These are phyloP conservation scores for Xylota sylvarum DNA, from an alignment of 2,888 invertebrate genomes.

Conservation along the genomic window DNA sequence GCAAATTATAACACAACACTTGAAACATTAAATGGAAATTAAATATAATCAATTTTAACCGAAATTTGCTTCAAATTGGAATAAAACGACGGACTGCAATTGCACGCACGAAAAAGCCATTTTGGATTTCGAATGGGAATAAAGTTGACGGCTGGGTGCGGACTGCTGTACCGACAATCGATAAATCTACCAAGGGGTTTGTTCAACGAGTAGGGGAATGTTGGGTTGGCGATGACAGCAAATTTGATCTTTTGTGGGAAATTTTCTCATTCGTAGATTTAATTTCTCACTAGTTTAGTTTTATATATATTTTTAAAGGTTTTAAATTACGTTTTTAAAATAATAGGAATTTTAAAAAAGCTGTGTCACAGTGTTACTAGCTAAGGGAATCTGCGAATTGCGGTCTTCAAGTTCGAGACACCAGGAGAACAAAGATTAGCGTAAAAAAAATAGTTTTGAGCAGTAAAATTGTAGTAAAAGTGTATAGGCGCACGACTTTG, in stretches of 20 bases:
- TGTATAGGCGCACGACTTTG: no score
- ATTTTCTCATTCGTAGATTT: neutral
- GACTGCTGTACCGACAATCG: slow-evolving; percentile 59
- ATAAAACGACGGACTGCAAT: slow-evolving; percentile 18
- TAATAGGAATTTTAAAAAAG: no score
- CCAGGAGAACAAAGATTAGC: no score
- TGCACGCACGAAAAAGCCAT: slow-evolving; percentile 60
- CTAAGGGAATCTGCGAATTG: no score
- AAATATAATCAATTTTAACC: neutral
- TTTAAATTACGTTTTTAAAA: no score
- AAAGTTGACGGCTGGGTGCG: slow-evolving; percentile 21
- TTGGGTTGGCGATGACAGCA: neutral
- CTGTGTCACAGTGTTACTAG: no score
- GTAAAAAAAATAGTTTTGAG: no score
- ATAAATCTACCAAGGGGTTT: slow-evolving; percentile 15
- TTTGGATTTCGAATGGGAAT: slow-evolving; percentile 56
- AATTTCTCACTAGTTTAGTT: no score
- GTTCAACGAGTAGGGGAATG: slow-evolving; percentile 29
- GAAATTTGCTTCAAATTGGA: slow-evolving; percentile 18
- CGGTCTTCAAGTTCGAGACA: no score
- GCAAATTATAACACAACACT: neutral
- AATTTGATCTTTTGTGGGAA: neutral
- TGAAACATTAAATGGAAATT: slow-evolving; percentile 28
- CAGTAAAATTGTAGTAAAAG: no score
- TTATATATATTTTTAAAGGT: no score